Evolutionary conservation across 1,140 invertebrate genomes (phyloP).

Genomic region (Euwallacea fornicatus): DNA sequence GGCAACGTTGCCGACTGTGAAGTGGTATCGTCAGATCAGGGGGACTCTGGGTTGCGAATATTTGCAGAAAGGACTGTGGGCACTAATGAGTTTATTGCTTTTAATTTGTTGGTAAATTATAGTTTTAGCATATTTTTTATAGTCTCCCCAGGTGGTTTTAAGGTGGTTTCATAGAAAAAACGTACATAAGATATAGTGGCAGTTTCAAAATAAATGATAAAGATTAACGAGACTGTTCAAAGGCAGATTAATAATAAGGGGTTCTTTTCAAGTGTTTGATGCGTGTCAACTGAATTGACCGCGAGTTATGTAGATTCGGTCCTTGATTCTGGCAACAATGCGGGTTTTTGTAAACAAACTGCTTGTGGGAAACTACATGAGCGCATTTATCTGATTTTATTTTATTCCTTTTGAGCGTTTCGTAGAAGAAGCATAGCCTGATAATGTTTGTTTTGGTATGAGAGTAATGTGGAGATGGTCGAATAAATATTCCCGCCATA

Average conservation of each 20-base stretch:
- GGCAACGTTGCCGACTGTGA: constrained; percentile 9
- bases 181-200: neutral
- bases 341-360: constrained; percentile 26
- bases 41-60: no score
- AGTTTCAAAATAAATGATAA: neutral
- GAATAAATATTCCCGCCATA: no score
- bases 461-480: no score
- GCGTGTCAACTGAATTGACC: constrained; percentile 30
- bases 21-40: no score
- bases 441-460: no score
- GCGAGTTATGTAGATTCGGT: constrained; percentile 24
- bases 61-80: no score
- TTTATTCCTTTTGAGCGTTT: constrained; percentile 12
- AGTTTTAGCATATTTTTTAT: no score
- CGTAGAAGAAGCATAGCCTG: neutral
- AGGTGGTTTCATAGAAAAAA: no score
- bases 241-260: constrained; percentile 26
- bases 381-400: constrained; percentile 23
- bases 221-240: neutral
- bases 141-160: no score
- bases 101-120: no score
- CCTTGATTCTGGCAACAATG: constrained; percentile 23
- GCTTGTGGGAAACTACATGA: constrained; percentile 25
- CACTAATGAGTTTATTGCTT: no score
- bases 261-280: constrained; percentile 31